Percentiles rank a stretch among this genome's conserved stretches.
These are phyloP conservation scores for Pardalotus punctatus DNA, from an alignment of 2,113 vertebrate genomes.

Conservation along the genomic window DNA sequence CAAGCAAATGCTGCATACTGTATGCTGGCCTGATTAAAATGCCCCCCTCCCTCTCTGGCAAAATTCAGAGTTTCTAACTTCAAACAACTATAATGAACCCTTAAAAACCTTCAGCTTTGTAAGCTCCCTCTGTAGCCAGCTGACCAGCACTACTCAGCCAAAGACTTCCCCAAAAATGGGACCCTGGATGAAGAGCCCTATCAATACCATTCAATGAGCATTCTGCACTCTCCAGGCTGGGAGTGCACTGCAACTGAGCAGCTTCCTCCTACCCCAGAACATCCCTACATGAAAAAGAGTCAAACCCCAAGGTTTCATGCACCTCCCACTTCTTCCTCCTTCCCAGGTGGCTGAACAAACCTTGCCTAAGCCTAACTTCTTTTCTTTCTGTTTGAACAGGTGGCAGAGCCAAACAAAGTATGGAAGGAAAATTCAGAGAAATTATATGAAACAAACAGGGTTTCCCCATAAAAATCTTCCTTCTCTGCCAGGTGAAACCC, in stretches of 20 bases:
- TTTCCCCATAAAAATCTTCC: background rate
- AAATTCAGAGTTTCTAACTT: background rate
- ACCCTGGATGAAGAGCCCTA: background rate
- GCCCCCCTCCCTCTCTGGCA: background rate
- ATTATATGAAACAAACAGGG: background rate
- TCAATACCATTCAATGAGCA: accelerated
- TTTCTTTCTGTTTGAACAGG: background rate
- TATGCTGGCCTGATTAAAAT: background rate
- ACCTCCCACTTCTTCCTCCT: background rate
- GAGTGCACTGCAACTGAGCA: background rate
- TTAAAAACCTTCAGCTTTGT: background rate
- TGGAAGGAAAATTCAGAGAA: background rate
- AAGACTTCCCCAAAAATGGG: accelerated
- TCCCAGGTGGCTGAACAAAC: background rate
- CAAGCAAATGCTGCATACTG: background rate
- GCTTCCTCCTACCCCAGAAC: background rate
- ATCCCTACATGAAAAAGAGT: background rate
- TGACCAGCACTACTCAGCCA: background rate
- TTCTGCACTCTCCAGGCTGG: background rate
- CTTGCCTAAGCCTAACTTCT: background rate
- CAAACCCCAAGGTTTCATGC: background rate
- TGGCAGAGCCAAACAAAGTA: background rate
- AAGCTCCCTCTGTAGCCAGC: background rate
- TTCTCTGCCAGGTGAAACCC: constrained; percentile 30
- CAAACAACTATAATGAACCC: background rate